Conservation (phyloP, 1,140 invertebrate species). For the Hirudo medicinalis region DNA sequence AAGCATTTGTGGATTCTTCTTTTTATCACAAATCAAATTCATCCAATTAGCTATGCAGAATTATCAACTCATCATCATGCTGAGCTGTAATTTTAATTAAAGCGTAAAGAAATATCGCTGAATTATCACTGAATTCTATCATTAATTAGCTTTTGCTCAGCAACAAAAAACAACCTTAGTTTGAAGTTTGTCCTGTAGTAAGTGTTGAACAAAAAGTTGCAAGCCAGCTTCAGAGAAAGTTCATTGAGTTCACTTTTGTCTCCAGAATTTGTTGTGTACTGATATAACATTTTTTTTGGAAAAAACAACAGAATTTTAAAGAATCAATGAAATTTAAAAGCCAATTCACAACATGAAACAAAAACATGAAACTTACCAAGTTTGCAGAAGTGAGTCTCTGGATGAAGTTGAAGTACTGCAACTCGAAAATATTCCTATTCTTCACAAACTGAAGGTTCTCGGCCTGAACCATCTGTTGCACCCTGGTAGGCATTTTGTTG, state of each 20-base stretch:
- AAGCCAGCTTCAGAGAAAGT: conserved; percentile 37
- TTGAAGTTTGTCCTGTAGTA: conserved; percentile 43
- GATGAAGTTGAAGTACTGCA: conserved; percentile 37
- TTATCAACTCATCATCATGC: too few species aligned
- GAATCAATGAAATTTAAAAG: neutral
- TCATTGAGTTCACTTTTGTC: conserved; percentile 31
- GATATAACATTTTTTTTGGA: too few species aligned
- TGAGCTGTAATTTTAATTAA: too few species aligned
- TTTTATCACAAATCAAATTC: too few species aligned
- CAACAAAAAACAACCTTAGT: conserved; percentile 29
- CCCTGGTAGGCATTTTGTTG: conserved; percentile 43
- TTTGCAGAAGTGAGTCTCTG: conserved; percentile 29
- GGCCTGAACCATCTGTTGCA: conserved; percentile 37
- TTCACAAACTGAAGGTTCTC: conserved; percentile 39
- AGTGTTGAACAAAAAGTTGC: conserved; percentile 45
- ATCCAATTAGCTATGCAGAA: too few species aligned
- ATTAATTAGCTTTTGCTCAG: neutral
- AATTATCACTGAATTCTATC: too few species aligned
- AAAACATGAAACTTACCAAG: conserved; percentile 25
- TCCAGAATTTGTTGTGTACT: conserved; percentile 21
- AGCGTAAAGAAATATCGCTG: too few species aligned
- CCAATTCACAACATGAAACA: neutral
- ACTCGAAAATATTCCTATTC: conserved; percentile 37
- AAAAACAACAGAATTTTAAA: too few species aligned
- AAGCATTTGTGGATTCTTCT: too few species aligned